Evolutionary conservation across 1,140 invertebrate genomes (phyloP).

Genomic region (Sitobion miscanthi): DNA sequence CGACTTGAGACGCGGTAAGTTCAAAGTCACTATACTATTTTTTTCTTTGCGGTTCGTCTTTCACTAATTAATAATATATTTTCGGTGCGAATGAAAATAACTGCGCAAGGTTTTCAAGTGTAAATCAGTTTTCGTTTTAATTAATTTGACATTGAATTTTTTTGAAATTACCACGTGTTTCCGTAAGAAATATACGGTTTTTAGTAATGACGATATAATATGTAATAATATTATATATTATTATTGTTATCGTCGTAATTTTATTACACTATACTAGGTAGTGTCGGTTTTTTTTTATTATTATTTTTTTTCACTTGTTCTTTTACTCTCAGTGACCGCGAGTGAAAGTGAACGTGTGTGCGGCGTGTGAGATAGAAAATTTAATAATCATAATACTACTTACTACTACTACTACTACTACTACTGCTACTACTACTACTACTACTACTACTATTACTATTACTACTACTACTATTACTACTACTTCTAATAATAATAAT

Average conservation of each 20-base stretch:
- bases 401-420: neutral
- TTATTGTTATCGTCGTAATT: neutral
- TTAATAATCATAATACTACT: neutral
- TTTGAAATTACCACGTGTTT: neutral
- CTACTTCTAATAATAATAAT: neutral
- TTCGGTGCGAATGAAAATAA: neutral
- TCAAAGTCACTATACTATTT: neutral
- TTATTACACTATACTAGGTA: neutral
- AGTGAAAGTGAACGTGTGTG: slow-evolving; percentile 50
- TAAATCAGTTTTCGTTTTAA: neutral
- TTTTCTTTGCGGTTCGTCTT: neutral
- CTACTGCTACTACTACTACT: too few relatives aligned
- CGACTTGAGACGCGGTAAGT: slow-evolving; percentile 15
- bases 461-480: too few relatives aligned
- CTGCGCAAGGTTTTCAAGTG: neutral
- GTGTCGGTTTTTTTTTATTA: neutral
- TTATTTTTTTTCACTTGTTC: neutral
- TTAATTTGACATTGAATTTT: neutral
- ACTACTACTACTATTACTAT: too few relatives aligned
- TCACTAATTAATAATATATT: neutral
- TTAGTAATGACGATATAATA: neutral
- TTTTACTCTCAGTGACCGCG: slow-evolving; percentile 7
- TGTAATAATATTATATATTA: neutral
- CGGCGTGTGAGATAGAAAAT: slow-evolving; percentile 26
- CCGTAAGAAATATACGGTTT: neutral